A percentile compares a stretch with the other conserved stretches of the same genome.
These are phyloP conservation scores for Parazoanthus swiftii DNA, from an alignment of 92 coral and sea anemone species.

Conservation along the genomic window DNA sequence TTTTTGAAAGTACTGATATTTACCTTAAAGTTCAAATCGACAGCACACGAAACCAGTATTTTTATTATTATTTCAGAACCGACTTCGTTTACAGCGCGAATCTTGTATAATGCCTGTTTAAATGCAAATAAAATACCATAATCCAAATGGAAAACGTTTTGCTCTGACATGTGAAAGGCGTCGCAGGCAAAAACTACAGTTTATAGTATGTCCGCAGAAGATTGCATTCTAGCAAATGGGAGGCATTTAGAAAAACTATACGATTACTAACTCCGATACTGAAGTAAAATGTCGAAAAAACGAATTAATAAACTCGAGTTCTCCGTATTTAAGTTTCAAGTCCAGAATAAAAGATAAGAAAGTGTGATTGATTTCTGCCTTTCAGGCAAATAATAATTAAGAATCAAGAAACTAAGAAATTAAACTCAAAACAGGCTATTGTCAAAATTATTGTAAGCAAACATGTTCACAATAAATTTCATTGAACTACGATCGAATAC, in stretches of 20 bases:
- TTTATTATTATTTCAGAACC: not conserved
- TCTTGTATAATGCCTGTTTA: not conserved
- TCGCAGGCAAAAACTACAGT: not conserved
- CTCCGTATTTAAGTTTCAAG: not conserved
- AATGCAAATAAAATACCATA: not conserved
- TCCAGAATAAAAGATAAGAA: not conserved
- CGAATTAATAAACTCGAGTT: not conserved
- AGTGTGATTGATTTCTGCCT: not conserved
- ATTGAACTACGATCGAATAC: not conserved
- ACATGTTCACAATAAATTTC: slow-evolving; percentile 12
- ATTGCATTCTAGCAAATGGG: not conserved
- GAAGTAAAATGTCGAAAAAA: slow-evolving; percentile 17
- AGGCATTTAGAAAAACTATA: not conserved
- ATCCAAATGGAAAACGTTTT: not conserved
- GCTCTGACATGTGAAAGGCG: not conserved
- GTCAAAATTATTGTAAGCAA: slow-evolving; percentile 30
- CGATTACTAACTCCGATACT: not conserved
- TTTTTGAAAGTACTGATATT: not conserved
- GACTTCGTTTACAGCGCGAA: not conserved
- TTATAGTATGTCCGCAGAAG: not conserved
- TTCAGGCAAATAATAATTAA: slow-evolving; percentile 15
- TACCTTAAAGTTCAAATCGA: not conserved
- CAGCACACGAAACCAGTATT: not conserved
- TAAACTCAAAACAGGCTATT: slow-evolving; percentile 24
- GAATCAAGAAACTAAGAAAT: slow-evolving; percentile 16